Conservation (phyloP, 2,113 vertebrate genomes). For the Sminthopsis crassicaudata region DNA sequence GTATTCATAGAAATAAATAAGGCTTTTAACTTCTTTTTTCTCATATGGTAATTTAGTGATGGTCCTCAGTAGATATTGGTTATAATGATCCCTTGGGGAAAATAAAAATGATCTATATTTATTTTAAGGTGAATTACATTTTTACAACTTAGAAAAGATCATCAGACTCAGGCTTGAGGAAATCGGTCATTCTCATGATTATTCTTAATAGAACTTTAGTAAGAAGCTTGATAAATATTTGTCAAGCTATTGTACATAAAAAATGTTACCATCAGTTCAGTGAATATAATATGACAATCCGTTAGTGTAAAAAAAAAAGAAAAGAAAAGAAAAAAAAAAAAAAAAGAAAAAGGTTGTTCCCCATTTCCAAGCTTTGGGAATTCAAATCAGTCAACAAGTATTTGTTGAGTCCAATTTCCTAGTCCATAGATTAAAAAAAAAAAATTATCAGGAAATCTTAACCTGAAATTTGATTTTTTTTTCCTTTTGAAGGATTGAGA, state of each 20-base stretch:
- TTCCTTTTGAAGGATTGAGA: constrained; percentile 18
- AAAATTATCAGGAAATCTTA: constrained; percentile 22
- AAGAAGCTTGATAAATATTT: constrained; percentile 41
- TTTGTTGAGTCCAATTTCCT: constrained; percentile 27
- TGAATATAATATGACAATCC: background rate
- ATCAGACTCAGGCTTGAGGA: constrained; percentile 39
- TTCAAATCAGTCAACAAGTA: constrained; percentile 1
- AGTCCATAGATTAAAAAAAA: constrained; percentile 25
- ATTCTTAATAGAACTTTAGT: constrained; percentile 43
- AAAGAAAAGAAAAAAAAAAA: no score
- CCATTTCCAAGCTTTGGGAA: constrained; percentile 17
- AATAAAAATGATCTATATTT: background rate
- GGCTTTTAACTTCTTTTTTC: background rate
- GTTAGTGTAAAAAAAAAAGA: no score
- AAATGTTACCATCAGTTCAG: background rate
- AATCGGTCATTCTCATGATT: constrained; percentile 23
- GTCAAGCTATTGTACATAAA: constrained; percentile 8
- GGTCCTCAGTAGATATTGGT: background rate
- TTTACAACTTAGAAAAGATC: constrained; percentile 13
- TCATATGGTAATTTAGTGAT: background rate
- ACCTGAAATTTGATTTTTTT: constrained; percentile 11
- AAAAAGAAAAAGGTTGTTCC: background rate
- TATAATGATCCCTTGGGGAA: background rate
- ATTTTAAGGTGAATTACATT: constrained; percentile 18
- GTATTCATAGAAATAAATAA: background rate